Conservation (phyloP, 2,113 vertebrate genomes). For the zebrafish (Danio rerio) region GRCz12tu NC_133183.1:59543001-59543500, state of each 20-base stretch:
- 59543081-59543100: conserved; percentile 82
- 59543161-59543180: conserved; percentile 86
- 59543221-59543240: conserved; percentile 65
- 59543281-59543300: conserved; percentile 71
- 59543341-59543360: conserved; percentile 46
- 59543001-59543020: conserved; percentile 88
- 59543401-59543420: conserved; percentile 5
- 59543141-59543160: conserved; percentile 85
- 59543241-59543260: conserved; percentile 83
- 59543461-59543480: conserved; percentile 38
- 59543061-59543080: conserved; percentile 93
- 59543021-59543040: conserved; percentile 91
- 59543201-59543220: conserved; percentile 91
- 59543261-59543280: conserved; percentile 76
- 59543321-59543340: conserved; percentile 63
- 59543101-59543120: conserved; percentile 78
- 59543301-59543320: conserved; percentile 85
- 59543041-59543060: conserved; percentile 91
- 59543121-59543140: conserved; percentile 90
- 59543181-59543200: conserved; percentile 89
- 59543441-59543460: conserved; percentile 49
- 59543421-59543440: conserved; percentile 49
- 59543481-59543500: conserved; percentile 60
- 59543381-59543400: conserved; percentile 15
- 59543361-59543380: conserved; percentile 11